These are phyloP conservation scores for Valencia hispanica DNA, from an alignment of 2,797 vertebrate genomes.

Conservation along the genomic window DNA sequence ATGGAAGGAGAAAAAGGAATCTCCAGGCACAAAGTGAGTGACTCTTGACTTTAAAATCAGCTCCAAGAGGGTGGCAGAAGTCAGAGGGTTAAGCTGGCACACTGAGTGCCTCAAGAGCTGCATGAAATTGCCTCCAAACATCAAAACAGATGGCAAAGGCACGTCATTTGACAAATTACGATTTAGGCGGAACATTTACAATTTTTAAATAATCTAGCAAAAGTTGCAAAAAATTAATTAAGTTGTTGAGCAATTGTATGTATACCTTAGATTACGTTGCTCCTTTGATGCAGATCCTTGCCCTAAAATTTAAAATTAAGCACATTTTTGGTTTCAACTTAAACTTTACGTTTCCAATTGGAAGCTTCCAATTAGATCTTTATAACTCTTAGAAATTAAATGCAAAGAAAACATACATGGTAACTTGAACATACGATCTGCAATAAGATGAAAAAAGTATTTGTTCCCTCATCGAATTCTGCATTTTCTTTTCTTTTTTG, in stretches of 20 bases:
- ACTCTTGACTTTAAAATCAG: conserved; percentile 73
- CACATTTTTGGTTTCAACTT: not conserved
- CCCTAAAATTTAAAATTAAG: not conserved
- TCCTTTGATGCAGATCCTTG: not conserved
- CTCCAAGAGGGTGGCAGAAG: conserved; percentile 53
- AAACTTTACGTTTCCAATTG: not conserved
- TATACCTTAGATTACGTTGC: not conserved
- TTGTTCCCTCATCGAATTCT: not conserved
- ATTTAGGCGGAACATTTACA: not conserved
- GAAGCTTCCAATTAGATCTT: not conserved
- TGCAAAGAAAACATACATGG: not conserved
- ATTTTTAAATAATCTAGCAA: not conserved
- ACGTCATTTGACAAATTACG: not conserved
- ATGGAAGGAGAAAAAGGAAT: conserved; percentile 40
- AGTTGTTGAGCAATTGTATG: too few species aligned
- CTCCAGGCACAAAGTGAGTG: conserved; percentile 56
- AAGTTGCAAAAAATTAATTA: not conserved
- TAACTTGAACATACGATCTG: not conserved
- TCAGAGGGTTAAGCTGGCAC: conserved; percentile 67
- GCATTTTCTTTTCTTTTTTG: not conserved
- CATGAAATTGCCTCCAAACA: not conserved
- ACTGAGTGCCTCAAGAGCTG: conserved; percentile 43
- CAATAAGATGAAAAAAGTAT: not conserved
- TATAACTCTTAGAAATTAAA: not conserved
- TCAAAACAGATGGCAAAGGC: conserved; percentile 33